A percentile compares a stretch with the other conserved stretches of the same genome.
Evolutionary conservation across 2,797 vertebrate species (phyloP).

Genomic region (Gobio occitaniae): DNA sequence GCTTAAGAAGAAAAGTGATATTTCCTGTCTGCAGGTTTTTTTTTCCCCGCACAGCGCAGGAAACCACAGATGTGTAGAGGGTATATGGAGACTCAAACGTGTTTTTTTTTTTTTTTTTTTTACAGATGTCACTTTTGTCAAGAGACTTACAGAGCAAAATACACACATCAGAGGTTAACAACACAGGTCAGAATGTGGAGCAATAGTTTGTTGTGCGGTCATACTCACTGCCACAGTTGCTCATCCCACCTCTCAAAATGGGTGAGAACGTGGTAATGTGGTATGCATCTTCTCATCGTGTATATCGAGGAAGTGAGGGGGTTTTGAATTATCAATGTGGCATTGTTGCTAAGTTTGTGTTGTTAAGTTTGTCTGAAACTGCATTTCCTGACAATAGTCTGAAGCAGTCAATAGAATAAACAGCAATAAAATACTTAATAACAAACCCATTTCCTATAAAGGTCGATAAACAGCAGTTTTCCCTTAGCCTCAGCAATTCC

Average conservation of each 20-base stretch:
- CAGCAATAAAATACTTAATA: not conserved
- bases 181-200: not conserved
- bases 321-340: not conserved
- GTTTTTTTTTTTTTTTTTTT: not conserved
- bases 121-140: not conserved
- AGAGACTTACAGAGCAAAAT: not conserved
- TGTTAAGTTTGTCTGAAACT: not conserved
- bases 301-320: not conserved
- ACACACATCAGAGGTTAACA: not conserved
- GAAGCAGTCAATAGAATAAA: not conserved
- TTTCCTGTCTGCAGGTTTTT: conserved; percentile 39
- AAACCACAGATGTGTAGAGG: conserved; percentile 49
- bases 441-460: not conserved
- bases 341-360: not conserved
- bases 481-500: not conserved
- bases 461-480: not conserved
- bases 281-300: not conserved
- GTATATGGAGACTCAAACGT: not conserved
- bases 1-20: conserved; percentile 12
- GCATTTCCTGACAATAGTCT: not conserved
- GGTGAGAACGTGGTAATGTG: conserved; percentile 11
- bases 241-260: not conserved
- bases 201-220: not conserved
- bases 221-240: not conserved
- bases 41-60: conserved; percentile 14